A percentile compares a stretch with the other conserved stretches of the same genome.
Evolutionary conservation across 2,797 vertebrate genomes (phyloP).

Genomic region (Hippopotamyrus pictus): DNA sequence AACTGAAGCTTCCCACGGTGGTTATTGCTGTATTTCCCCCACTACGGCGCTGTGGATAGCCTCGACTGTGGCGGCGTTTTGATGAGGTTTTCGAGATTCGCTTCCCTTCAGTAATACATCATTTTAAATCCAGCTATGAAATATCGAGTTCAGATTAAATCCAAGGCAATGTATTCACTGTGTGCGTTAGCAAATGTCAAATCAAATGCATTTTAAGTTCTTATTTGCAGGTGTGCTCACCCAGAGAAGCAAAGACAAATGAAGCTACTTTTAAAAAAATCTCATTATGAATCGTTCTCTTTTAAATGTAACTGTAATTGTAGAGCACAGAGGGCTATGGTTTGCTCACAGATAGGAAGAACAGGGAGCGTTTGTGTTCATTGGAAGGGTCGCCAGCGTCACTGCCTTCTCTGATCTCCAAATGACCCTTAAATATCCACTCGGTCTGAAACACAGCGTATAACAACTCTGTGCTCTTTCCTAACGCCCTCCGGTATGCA

Average conservation of each 20-base stretch:
- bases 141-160: conserved; percentile 29
- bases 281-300: conserved; percentile 18
- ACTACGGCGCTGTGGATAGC: conserved; percentile 32
- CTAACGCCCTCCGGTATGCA: conserved; percentile 25
- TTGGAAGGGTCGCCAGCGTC: conserved; percentile 21
- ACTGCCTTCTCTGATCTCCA: conserved; percentile 27
- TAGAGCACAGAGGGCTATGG: neutral
- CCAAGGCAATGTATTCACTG: conserved; percentile 45
- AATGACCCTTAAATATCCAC: conserved; percentile 32
- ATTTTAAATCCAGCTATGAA: conserved; percentile 22
- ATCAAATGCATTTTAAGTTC: conserved; percentile 28
- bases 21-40: conserved; percentile 34
- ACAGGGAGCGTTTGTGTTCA: conserved; percentile 11
- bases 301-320: conserved; percentile 16
- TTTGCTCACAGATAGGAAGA: conserved; percentile 4
- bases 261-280: conserved; percentile 29
- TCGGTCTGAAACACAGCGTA: conserved; percentile 21
- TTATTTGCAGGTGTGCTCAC: conserved; percentile 9
- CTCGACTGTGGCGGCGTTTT: conserved; percentile 30
- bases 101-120: conserved; percentile 50
- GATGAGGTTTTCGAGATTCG: conserved; percentile 32
- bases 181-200: conserved; percentile 24
- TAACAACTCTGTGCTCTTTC: conserved; percentile 25
- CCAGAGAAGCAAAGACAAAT: conserved; percentile 34
- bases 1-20: conserved; percentile 33